These are phyloP conservation scores for Drosophila sturtevanti DNA, from an alignment of 1,140 invertebrate species.

Conservation along the genomic window DNA sequence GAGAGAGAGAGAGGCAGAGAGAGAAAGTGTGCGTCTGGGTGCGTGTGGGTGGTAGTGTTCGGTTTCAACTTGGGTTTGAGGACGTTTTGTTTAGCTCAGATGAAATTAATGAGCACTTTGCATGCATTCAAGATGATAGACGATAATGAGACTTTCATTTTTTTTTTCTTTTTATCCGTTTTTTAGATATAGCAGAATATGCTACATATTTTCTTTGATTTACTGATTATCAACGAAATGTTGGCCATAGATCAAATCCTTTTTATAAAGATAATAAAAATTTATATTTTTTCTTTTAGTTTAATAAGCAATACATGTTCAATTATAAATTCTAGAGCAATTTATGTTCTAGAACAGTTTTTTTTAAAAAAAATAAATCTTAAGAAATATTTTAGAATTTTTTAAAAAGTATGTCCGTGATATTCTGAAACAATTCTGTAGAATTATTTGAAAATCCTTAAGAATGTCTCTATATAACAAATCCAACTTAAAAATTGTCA, in stretches of 20 bases:
- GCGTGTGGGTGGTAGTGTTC: background rate
- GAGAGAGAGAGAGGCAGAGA: no score
- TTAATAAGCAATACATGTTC: no score
- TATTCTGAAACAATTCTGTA: no score
- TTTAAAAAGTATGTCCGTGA: no score
- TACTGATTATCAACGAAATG: background rate
- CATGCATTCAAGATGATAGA: constrained; percentile 26
- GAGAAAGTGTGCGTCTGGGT: no score
- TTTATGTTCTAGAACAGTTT: no score
- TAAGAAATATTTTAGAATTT: no score
- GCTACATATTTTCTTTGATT: constrained; percentile 16
- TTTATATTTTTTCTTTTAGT: background rate
- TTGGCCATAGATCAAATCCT: background rate
- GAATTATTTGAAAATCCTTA: no score
- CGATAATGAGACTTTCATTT: constrained; percentile 45
- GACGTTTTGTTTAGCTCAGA: constrained; percentile 24
- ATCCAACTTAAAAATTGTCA: no score
- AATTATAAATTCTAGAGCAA: no score
- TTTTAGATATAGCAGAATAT: background rate
- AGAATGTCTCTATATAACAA: no score
- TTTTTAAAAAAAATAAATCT: no score
- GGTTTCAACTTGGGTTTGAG: background rate
- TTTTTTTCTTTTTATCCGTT: background rate
- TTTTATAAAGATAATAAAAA: background rate
- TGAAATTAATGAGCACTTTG: constrained; percentile 69